Conservation (phyloP, 1,140 invertebrate species). For the Lasaia peninsularis region DNA sequence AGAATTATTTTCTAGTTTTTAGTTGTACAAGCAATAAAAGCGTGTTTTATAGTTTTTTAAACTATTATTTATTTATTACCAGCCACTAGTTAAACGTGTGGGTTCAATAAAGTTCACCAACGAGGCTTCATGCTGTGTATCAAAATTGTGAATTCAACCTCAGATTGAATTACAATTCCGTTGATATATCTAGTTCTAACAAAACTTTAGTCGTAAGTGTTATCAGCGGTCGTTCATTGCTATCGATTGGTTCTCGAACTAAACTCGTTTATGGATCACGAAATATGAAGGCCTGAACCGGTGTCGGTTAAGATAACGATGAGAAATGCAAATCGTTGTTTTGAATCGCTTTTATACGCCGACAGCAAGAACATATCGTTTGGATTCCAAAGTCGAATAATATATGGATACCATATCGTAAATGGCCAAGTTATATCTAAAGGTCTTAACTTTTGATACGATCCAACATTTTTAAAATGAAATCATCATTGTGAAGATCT, state of each 20-base stretch:
- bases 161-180: too few species aligned
- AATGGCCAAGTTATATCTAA: not conserved
- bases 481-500: too few species aligned
- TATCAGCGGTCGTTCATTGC: slow-evolving; percentile 42
- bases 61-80: too few species aligned
- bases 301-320: slow-evolving; percentile 44
- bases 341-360: slow-evolving; percentile 47
- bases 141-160: not conserved
- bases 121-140: too few species aligned
- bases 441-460: not conserved
- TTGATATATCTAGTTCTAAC: slow-evolving; percentile 10
- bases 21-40: too few species aligned
- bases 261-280: slow-evolving; percentile 37
- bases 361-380: slow-evolving; percentile 28
- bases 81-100: too few species aligned
- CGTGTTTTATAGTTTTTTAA: too few species aligned
- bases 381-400: slow-evolving; percentile 23
- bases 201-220: slow-evolving; percentile 36
- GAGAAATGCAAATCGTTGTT: slow-evolving; percentile 53
- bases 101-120: too few species aligned
- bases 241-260: slow-evolving; percentile 46
- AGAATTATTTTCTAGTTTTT: too few species aligned
- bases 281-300: slow-evolving; percentile 40
- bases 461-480: not conserved
- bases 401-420: slow-evolving; percentile 19